phyloP scores from a whole-genome alignment of 2,888 invertebrate genomes.

The Erannis defoliaria region DNA sequence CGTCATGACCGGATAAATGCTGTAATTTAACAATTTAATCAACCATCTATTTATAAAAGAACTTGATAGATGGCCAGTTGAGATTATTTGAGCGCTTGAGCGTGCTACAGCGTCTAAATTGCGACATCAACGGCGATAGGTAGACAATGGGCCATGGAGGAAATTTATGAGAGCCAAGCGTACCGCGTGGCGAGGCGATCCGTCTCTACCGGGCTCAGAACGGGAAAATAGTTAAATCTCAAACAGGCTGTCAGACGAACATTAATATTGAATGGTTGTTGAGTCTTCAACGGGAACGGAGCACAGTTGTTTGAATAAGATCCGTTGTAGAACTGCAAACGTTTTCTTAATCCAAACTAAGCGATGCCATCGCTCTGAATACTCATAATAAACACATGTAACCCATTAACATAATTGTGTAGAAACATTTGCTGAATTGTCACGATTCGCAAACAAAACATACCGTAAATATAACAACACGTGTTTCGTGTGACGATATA shows the following conservation, averaged over 20 bases:
- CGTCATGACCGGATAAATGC: slow-evolving; percentile 54
- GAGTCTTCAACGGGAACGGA: slow-evolving; percentile 36
- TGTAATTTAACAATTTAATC: slow-evolving; percentile 76
- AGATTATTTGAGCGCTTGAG: slow-evolving; percentile 70
- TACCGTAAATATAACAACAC: slow-evolving; percentile 31
- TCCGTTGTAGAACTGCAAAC: slow-evolving; percentile 2
- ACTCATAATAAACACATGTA: neutral
- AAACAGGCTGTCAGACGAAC: slow-evolving; percentile 46
- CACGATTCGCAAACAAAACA: slow-evolving; percentile 29
- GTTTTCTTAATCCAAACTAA: neutral
- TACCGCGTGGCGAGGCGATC: slow-evolving; percentile 50
- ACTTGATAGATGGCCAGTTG: slow-evolving; percentile 73
- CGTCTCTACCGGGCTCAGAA: slow-evolving; percentile 47
- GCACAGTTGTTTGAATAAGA: slow-evolving; percentile 28
- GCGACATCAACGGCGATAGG: slow-evolving; percentile 69
- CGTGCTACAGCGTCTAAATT: slow-evolving; percentile 65
- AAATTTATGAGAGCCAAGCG: slow-evolving; percentile 64
- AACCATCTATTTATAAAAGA: slow-evolving; percentile 71
- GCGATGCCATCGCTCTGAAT: neutral
- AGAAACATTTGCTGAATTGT: slow-evolving; percentile 25
- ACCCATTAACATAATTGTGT: slow-evolving; percentile 15
- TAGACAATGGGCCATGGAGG: slow-evolving; percentile 66
- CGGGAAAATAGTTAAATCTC: slow-evolving; percentile 52
- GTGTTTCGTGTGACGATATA: slow-evolving; percentile 36
- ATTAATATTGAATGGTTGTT: slow-evolving; percentile 50